Percentiles rank a stretch among this genome's conserved stretches.
phyloP scores from a whole-genome alignment of 2,888 invertebrate genomes.

The Hirtodrosophila confusa region DNA sequence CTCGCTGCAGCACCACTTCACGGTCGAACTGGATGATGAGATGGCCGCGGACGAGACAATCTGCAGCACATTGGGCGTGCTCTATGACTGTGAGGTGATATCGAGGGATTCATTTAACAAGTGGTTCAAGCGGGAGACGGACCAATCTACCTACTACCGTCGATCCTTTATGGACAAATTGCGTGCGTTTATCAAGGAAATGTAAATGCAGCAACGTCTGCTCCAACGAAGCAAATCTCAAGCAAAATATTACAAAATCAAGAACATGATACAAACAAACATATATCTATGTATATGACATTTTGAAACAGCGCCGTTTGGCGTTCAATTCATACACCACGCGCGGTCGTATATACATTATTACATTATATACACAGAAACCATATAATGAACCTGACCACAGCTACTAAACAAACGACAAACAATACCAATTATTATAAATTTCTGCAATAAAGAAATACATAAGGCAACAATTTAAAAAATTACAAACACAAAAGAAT shows the following conservation, averaged over 20 bases:
- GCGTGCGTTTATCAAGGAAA: constrained; percentile 54
- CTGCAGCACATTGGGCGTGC: constrained; percentile 68
- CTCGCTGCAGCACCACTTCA: constrained; percentile 63
- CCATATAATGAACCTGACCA: constrained; percentile 6
- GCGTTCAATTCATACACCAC: constrained; percentile 38
- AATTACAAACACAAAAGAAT: constrained; percentile 17
- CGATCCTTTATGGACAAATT: constrained; percentile 50
- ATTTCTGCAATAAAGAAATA: constrained; percentile 34
- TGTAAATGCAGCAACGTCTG: constrained; percentile 30
- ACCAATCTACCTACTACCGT: constrained; percentile 38
- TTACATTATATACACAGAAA: constrained; percentile 11
- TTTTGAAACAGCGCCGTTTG: constrained; percentile 21
- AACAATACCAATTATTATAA: constrained; percentile 24
- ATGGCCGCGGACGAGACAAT: constrained; percentile 74
- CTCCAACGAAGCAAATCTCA: constrained; percentile 45
- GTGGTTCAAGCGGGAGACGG: constrained; percentile 71
- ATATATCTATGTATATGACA: constrained; percentile 33
- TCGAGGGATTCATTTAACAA: constrained; percentile 82
- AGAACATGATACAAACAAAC: background rate
- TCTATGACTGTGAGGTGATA: constrained; percentile 81
- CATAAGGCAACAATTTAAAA: constrained; percentile 12
- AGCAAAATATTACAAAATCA: constrained; percentile 10
- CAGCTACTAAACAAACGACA: constrained; percentile 7
- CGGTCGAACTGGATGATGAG: constrained; percentile 59
- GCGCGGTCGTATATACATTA: constrained; percentile 55